Percentiles rank a stretch among this genome's conserved stretches.
phyloP scores from a whole-genome alignment of 2,113 vertebrate species.

The Trachemys scripta region DNA sequence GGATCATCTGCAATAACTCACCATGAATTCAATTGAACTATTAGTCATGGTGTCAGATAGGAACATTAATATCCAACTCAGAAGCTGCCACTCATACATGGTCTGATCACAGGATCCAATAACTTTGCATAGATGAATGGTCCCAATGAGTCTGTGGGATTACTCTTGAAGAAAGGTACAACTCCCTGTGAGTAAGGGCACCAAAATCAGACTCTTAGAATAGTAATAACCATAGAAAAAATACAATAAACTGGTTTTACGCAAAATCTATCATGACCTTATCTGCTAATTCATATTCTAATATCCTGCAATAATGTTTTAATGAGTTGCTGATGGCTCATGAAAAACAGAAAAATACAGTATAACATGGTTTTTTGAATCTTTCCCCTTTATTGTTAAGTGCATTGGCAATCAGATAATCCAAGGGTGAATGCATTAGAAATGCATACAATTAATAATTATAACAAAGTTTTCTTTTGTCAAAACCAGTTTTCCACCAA shows the following conservation, averaged over 20 bases:
- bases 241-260: background rate
- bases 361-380: background rate
- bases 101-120: conserved; percentile 73
- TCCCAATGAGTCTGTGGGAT: background rate
- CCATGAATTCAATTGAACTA: conserved; percentile 33
- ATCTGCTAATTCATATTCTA: background rate
- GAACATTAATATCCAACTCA: background rate
- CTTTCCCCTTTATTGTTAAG: conserved; percentile 30
- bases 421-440: background rate
- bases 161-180: background rate
- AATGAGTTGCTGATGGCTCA: background rate
- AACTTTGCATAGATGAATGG: background rate
- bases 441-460: background rate
- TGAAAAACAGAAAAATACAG: background rate
- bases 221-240: background rate
- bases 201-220: conserved; percentile 3
- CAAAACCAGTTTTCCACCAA: background rate
- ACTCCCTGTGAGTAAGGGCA: background rate
- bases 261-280: background rate
- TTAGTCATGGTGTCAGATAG: conserved; percentile 24
- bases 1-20: conserved; percentile 30
- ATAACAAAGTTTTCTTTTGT: background rate
- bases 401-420: background rate
- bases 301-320: background rate
- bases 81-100: conserved; percentile 6